Percentiles rank a stretch among this genome's conserved stretches.
Evolutionary conservation across 1,140 invertebrate genomes (phyloP).

Genomic region (Arctopsyche grandis): DNA sequence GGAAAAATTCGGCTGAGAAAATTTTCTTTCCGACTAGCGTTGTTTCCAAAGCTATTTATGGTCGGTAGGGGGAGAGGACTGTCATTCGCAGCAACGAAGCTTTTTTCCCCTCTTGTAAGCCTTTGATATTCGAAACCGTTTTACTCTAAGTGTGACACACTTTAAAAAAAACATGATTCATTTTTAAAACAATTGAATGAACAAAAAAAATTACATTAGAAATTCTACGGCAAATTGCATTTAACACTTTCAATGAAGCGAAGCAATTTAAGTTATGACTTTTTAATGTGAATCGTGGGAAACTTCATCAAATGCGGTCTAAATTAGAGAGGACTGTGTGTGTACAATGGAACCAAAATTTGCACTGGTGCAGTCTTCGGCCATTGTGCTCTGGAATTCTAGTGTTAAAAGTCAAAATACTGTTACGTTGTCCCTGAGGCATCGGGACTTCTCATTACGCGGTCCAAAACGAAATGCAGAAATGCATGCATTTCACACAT

Average conservation of each 20-base stretch:
- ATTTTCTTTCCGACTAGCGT: neutral
- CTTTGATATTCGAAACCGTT: constrained; percentile 24
- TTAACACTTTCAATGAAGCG: too few species aligned
- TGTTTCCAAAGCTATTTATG: constrained; percentile 20
- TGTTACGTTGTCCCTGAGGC: neutral
- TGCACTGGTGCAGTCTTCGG: too few species aligned
- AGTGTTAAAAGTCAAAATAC: neutral
- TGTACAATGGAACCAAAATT: too few species aligned
- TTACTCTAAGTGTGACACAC: neutral
- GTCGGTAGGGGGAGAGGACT: neutral
- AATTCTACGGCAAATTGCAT: too few species aligned
- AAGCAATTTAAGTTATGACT: too few species aligned
- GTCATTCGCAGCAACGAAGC: neutral
- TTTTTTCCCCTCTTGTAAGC: neutral
- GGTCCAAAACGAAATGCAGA: neutral
- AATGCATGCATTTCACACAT: neutral
- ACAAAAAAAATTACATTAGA: too few species aligned
- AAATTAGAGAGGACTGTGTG: too few species aligned
- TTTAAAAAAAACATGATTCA: too few species aligned
- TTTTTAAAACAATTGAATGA: too few species aligned
- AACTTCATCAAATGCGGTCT: too few species aligned
- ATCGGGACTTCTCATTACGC: constrained; percentile 16
- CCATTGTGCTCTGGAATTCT: too few species aligned
- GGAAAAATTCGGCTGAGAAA: neutral
- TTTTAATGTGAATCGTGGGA: too few species aligned